phyloP scores from a whole-genome alignment of 2,113 vertebrate genomes.

The Ailurus styani region DNA sequence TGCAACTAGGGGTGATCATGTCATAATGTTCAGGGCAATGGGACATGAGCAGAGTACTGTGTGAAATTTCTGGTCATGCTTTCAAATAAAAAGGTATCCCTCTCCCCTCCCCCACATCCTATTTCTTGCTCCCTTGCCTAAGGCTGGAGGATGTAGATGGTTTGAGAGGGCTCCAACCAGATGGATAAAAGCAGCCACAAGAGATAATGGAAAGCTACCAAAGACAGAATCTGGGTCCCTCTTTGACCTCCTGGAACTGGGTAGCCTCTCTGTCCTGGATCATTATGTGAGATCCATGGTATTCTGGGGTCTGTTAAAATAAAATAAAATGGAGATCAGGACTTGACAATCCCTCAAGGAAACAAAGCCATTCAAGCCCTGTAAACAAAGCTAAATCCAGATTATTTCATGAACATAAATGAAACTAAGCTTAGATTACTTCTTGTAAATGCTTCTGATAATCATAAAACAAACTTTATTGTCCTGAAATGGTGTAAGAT shows the following conservation, averaged over 20 bases:
- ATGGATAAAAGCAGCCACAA: background rate
- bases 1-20: background rate
- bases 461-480: background rate
- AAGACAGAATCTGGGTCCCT: background rate
- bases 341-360: background rate
- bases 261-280: background rate
- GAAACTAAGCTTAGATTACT: background rate
- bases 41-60: background rate
- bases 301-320: background rate
- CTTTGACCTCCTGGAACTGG: background rate
- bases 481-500: background rate
- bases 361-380: background rate
- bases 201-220: background rate
- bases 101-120: background rate
- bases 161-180: background rate
- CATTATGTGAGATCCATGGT: background rate
- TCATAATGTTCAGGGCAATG: background rate
- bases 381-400: background rate
- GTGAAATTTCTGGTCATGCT: background rate
- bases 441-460: slow-evolving; percentile 3
- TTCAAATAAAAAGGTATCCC: background rate
- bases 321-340: background rate
- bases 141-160: background rate
- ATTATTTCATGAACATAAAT: background rate
- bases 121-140: background rate